Evolutionary conservation across 1,140 invertebrate genomes (phyloP).

Genomic region (Drosophila lacertosa): DNA sequence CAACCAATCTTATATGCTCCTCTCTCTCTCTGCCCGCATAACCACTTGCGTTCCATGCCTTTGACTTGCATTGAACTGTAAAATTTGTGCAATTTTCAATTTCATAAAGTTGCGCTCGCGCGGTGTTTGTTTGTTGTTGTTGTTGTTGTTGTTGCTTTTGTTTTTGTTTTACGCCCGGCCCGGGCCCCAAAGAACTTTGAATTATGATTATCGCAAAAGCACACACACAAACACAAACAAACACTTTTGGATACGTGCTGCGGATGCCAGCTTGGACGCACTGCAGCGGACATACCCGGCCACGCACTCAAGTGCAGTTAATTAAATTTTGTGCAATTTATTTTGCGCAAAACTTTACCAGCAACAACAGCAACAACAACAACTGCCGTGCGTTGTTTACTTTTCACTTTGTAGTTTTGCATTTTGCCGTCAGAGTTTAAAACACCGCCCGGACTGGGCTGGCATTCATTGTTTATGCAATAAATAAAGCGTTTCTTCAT

Average conservation of each 20-base stretch:
- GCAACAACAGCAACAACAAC: conserved; percentile 40
- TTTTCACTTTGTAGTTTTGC: conserved; percentile 78
- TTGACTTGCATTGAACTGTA: conserved; percentile 72
- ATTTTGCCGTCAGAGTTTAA: conserved; percentile 67
- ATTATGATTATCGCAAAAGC: conserved; percentile 77
- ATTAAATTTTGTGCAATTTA: conserved; percentile 81
- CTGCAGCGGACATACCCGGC: conserved; percentile 61
- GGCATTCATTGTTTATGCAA: conserved; percentile 52
- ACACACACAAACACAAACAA: conserved; percentile 30
- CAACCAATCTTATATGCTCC: conserved; percentile 33
- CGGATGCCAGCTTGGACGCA: conserved; percentile 12
- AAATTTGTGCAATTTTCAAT: conserved; percentile 80
- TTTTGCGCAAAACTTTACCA: conserved; percentile 74
- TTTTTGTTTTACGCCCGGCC: conserved; percentile 44
- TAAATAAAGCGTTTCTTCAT: conserved; percentile 55
- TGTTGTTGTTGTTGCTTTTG: too few relatives aligned
- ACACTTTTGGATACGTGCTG: not conserved
- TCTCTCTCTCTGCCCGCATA: not conserved
- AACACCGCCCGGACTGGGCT: not conserved
- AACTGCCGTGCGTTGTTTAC: conserved; percentile 63
- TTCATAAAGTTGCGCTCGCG: conserved; percentile 76
- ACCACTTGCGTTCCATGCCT: conserved; percentile 14
- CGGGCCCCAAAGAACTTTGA: conserved; percentile 62
- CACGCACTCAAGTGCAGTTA: conserved; percentile 78
- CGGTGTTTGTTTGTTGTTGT: conserved; percentile 65